A percentile compares a stretch with the other conserved stretches of the same genome.
Evolutionary conservation across 64 coral and sea anemone species (phyloP).

Genomic region (Cladopsammia gracilis): DNA sequence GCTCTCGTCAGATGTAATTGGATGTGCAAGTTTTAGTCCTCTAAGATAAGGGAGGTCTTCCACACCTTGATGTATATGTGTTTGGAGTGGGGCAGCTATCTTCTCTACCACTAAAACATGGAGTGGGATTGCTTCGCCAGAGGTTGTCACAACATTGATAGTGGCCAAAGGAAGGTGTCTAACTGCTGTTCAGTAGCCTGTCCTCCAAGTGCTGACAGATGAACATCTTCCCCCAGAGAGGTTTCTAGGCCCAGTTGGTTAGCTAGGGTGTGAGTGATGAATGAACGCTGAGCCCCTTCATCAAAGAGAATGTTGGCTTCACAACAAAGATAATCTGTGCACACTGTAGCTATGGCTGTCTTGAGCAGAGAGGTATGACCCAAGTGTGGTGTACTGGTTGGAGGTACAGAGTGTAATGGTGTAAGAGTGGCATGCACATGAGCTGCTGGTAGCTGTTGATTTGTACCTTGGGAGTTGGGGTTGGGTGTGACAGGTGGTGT

Average conservation of each 20-base stretch:
- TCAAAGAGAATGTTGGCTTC: conserved; percentile 66
- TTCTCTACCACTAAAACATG: conserved; percentile 49
- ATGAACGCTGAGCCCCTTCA: conserved; percentile 66
- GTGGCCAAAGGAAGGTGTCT: not conserved
- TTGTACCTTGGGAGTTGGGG: not conserved
- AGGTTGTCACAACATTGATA: conserved; percentile 23
- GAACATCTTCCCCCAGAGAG: conserved; percentile 1
- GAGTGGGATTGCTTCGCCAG: conserved; percentile 48
- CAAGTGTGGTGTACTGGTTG: not conserved
- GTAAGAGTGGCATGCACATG: conserved; percentile 17
- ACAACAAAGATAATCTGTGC: not conserved
- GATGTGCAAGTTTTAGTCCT: conserved; percentile 46
- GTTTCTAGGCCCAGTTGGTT: not conserved
- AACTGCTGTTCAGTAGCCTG: not conserved
- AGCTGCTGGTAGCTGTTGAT: not conserved
- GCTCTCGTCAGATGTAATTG: conserved; percentile 30
- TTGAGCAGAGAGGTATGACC: conserved; percentile 47
- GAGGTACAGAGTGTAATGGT: not conserved
- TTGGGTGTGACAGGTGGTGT: not conserved
- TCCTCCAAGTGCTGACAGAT: conserved; percentile 34
- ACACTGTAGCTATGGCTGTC: conserved; percentile 57
- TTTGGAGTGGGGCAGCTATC: conserved; percentile 65
- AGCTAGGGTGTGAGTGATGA: conserved; percentile 49
- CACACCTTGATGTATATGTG: not conserved
- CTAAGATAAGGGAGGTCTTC: conserved; percentile 41